Evolutionary conservation across 2,113 vertebrate species (phyloP), one percentile per base, ranked within the genome.

Genomic region (Xiphophorus maculatus): DNA sequence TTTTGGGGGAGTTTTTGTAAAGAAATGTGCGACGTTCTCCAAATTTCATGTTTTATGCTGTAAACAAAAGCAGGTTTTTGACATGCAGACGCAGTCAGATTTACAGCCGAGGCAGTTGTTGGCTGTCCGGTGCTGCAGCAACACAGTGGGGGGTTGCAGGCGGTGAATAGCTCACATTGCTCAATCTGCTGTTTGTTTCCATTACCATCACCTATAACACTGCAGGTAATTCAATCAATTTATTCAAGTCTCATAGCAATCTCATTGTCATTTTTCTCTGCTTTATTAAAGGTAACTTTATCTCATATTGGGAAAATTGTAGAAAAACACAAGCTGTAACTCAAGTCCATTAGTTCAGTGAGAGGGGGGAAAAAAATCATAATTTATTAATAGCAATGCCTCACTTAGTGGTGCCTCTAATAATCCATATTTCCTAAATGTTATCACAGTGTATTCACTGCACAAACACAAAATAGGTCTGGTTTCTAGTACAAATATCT

Each of bases 31-130:
- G 11, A 4, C 13, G 27, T 35, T 58, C 13, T 35, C 5, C 22
- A 64, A 33, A 64, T 64, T 2, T 15, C 19, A 17, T 17, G 17
- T 64, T 22, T 35, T 1, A 13, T 35, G 30, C 63, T 4, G 11
- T 29, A 33, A 35, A n/a, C 10, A 25, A 25, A 25, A n/a, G 22
- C 7, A 6, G 2, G 25, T 33, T 35, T 65, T 13, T 35, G 30
- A 69, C 65, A 60, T 58, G 42, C 42, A 76, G 35, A 79, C 63
- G 77, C 51, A 74, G 30, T 29, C n/a, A 91, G 88, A 93, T 93
- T 94, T 92, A 91, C 87, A 87, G 81, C 77, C 83, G 0, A 14
- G 77, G 65, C 92, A 92, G 86, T 91, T 92, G 89, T 87, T 85
- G 72, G 32, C 28, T 58, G 90, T 82, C 74, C 79, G 76, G 73